phyloP scores from a whole-genome alignment of 2,888 invertebrate genomes.

The Formica aserva region DNA sequence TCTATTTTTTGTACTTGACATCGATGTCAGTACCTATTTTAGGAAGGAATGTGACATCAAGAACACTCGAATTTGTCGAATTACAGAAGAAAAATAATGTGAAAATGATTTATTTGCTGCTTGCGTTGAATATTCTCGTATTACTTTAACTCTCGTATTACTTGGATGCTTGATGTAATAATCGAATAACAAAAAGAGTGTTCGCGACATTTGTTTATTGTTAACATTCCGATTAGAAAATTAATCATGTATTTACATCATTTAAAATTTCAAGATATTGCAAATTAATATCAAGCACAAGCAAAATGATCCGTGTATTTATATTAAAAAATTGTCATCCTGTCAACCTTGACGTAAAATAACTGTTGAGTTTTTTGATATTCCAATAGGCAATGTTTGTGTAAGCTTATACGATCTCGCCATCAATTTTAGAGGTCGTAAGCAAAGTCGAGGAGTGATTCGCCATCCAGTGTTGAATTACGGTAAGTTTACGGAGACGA shows the following conservation, averaged over 20 bases:
- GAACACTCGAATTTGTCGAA: slow-evolving; percentile 41
- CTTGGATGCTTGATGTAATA: not conserved
- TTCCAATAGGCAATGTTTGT: not conserved
- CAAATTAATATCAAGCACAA: not conserved
- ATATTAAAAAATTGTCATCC: not conserved
- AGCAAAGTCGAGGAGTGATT: not conserved
- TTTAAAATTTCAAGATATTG: not conserved
- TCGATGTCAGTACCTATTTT: slow-evolving; percentile 21
- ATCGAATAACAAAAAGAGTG: not conserved
- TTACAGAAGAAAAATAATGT: slow-evolving; percentile 34
- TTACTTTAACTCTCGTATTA: not conserved
- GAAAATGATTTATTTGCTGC: slow-evolving; percentile 37
- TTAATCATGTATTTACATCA: not conserved
- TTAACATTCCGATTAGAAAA: not conserved
- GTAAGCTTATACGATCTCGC: not conserved
- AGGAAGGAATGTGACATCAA: slow-evolving; percentile 29
- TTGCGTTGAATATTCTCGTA: slow-evolving; percentile 1
- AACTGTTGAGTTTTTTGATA: not conserved
- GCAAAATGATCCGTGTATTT: not conserved
- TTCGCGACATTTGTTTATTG: not conserved
- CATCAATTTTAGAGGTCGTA: slow-evolving; percentile 17
- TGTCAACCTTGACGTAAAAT: not conserved
- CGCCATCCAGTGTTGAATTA: slow-evolving; percentile 5
- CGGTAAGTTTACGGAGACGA: not conserved
- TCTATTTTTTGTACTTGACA: slow-evolving; percentile 30